Evolutionary conservation across 2,888 invertebrate genomes (phyloP).

Genomic region (Cataglyphis livida): DNA sequence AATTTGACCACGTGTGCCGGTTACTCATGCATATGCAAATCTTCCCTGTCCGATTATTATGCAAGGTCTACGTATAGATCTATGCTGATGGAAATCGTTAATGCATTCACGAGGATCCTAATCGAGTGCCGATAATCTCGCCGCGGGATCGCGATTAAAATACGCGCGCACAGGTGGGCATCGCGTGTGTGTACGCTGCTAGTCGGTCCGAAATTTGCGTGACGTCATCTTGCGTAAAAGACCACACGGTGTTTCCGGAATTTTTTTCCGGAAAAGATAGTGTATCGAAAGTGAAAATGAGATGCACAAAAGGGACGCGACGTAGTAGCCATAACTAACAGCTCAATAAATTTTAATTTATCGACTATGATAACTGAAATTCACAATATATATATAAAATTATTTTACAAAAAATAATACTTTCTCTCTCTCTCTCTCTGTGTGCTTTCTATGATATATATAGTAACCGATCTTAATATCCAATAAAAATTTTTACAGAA

Average conservation of each 20-base stretch:
- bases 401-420: background rate
- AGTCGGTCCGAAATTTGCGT: constrained; percentile 59
- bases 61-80: constrained; percentile 80
- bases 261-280: constrained; percentile 28
- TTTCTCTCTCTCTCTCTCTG: too few species aligned
- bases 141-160: constrained; percentile 78
- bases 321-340: background rate
- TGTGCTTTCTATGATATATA: background rate
- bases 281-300: constrained; percentile 1
- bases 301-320: background rate
- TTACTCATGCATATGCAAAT: constrained; percentile 65
- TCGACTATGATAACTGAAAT: background rate
- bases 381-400: background rate
- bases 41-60: constrained; percentile 68
- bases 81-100: constrained; percentile 84
- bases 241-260: constrained; percentile 67
- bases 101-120: constrained; percentile 80
- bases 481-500: constrained; percentile 13
- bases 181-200: constrained; percentile 75
- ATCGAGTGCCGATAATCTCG: constrained; percentile 75
- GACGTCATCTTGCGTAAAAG: constrained; percentile 65
- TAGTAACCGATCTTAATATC: background rate
- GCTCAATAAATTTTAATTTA: background rate
- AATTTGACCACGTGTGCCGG: constrained; percentile 74
- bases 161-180: constrained; percentile 82